These are phyloP conservation scores for Nudaria mundana DNA, from an alignment of 2,888 invertebrate species.

Conservation along the genomic window DNA sequence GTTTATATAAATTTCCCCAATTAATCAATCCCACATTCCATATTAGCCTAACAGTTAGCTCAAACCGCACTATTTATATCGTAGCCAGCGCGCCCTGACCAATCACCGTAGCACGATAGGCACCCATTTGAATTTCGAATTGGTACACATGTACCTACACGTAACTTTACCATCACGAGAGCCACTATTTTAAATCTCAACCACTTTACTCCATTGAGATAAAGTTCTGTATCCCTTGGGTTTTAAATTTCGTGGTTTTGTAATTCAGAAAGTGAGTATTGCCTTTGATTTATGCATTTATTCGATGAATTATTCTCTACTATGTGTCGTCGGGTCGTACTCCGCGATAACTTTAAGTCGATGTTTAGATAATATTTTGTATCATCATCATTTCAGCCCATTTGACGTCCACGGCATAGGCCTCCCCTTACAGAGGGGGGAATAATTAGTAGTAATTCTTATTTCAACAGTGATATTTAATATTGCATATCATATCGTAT, in stretches of 20 bases:
- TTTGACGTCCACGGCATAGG: no score
- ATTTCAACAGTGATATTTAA: no score
- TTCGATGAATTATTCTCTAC: constrained; percentile 74
- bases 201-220: constrained; percentile 8
- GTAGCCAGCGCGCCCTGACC: constrained; percentile 70
- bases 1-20: constrained; percentile 30
- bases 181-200: constrained; percentile 21
- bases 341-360: constrained; percentile 49
- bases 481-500: no score
- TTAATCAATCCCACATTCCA: constrained; percentile 58
- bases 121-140: constrained; percentile 75
- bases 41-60: constrained; percentile 52
- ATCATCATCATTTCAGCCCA: no score
- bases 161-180: constrained; percentile 28
- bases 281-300: constrained; percentile 75
- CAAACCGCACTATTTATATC: constrained; percentile 77
- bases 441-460: no score
- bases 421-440: no score
- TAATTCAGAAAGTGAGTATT: constrained; percentile 48
- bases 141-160: constrained; percentile 52
- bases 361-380: constrained; percentile 22
- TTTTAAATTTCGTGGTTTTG: constrained; percentile 9
- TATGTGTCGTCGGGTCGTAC: constrained; percentile 61
- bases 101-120: constrained; percentile 70
- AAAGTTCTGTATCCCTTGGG: constrained; percentile 26